Percentiles rank a stretch among this genome's conserved stretches.
Conservation (phyloP, 2,113 vertebrate genomes). For the Pipra filicauda region DNA sequence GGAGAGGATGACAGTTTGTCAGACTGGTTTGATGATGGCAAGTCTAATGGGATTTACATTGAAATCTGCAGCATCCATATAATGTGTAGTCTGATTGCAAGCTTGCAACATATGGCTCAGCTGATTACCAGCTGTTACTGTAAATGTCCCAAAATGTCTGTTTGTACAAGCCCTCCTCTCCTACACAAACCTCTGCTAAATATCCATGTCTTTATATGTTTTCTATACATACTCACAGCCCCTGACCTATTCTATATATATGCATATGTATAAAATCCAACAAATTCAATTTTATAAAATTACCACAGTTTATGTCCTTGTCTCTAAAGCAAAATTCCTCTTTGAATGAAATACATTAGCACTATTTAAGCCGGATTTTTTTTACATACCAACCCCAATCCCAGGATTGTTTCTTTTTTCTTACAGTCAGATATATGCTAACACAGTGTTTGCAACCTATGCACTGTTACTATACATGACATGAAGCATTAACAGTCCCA, state of each 20-base stretch:
- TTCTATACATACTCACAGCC: accelerated
- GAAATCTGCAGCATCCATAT: accelerated
- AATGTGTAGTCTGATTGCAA: background rate
- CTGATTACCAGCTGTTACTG: background rate
- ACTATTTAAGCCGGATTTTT: background rate
- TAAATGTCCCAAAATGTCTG: background rate
- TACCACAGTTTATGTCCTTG: background rate
- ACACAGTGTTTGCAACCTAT: background rate
- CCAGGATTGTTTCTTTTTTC: background rate
- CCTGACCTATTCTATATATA: accelerated
- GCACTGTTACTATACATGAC: background rate
- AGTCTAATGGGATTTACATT: background rate
- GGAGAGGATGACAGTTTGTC: background rate
- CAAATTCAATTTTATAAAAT: background rate
- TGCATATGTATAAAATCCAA: background rate
- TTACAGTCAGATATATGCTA: background rate
- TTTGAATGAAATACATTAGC: background rate
- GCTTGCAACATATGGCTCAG: background rate
- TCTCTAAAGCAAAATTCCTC: background rate
- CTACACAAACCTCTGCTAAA: background rate
- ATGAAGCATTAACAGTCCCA: background rate
- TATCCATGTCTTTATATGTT: background rate
- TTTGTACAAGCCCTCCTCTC: background rate
- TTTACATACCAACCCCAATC: background rate
- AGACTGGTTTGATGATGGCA: background rate